Base-by-base conservation (phyloP, 2,113 vertebrate genomes). In the Aepyceros melampus region DNA sequence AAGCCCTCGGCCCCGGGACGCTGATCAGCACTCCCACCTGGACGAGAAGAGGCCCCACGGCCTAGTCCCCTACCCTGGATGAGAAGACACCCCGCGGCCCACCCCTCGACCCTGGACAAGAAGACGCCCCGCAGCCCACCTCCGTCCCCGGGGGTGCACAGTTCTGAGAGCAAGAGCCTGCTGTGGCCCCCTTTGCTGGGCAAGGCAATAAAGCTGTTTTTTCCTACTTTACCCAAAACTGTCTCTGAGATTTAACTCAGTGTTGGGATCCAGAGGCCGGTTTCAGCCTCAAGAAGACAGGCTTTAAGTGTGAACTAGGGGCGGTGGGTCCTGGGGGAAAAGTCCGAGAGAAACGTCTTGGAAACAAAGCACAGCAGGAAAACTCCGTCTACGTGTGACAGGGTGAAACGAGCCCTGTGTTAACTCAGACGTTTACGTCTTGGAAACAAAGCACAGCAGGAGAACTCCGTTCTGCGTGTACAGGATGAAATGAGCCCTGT, bases 121-220 rank as follows among this genome's bases (percentile, higher is more conserved):
- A 23, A 43, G 43, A 51, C 1, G 14, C 49, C 49, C 14, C 14
- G 14, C 49, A 15, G 49, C 49, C 14, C 49, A 51, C 3, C 14
- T 14, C 6, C 8, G 1, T 11, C 67, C 45, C 45, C 0, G 0
- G 8, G 8, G 16, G 19, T 16, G 51, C 16, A 7, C 45, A 2
- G 15, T 21, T 12, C 31, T 12, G 5, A 21, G 45, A 11, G 29
- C 78, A 19, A 5, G 3, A 0, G 31, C 10, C 78, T 6, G 16
- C 78, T 33, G 47, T 2, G 29, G 78, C 47, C 29, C 27, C 9
- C 10, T 51, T 33, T 12, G 47, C 17, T 49, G 17, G 17, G 16
- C 29, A 21, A 81, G 49, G 47, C 47, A 21, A 7, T 33, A 19
- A 49, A 79, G 45, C 76, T 49, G 27, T 13, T 81, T 31, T 81